phyloP scores from a whole-genome alignment of 2,797 vertebrate species.

The Clarias laeviceps region DNA sequence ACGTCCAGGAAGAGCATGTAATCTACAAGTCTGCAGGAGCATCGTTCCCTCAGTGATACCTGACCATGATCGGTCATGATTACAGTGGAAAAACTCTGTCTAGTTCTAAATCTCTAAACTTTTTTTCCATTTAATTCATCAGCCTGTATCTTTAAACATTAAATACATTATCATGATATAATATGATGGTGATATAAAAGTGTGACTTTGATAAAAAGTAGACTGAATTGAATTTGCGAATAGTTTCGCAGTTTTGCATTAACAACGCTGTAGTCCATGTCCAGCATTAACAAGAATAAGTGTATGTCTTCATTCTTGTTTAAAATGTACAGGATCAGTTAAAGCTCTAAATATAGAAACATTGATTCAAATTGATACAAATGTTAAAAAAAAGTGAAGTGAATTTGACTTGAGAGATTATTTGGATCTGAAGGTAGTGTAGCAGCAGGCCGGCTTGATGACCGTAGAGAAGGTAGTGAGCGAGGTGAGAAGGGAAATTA shows the following conservation, averaged over 20 bases:
- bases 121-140: not conserved
- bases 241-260: not conserved
- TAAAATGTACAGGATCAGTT: not conserved
- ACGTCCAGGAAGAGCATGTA: not conserved
- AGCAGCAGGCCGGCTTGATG: not conserved
- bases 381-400: not conserved
- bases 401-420: not conserved
- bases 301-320: not conserved
- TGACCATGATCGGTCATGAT: not conserved
- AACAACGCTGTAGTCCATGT: not conserved
- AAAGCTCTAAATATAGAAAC: not conserved
- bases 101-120: not conserved
- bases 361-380: not conserved
- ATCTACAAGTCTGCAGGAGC: not conserved
- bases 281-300: not conserved
- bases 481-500: not conserved
- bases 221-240: not conserved
- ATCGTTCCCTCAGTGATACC: not conserved
- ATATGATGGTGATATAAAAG: slow-evolving; percentile 4
- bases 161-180: not conserved
- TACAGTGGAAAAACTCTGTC: not conserved
- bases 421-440: not conserved
- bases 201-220: not conserved
- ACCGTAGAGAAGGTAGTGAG: not conserved
- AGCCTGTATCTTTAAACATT: not conserved